Percentiles rank a stretch among this genome's conserved stretches.
Conservation (phyloP, 2,797 vertebrate genomes). For the Knipowitschia caucasica region DNA sequence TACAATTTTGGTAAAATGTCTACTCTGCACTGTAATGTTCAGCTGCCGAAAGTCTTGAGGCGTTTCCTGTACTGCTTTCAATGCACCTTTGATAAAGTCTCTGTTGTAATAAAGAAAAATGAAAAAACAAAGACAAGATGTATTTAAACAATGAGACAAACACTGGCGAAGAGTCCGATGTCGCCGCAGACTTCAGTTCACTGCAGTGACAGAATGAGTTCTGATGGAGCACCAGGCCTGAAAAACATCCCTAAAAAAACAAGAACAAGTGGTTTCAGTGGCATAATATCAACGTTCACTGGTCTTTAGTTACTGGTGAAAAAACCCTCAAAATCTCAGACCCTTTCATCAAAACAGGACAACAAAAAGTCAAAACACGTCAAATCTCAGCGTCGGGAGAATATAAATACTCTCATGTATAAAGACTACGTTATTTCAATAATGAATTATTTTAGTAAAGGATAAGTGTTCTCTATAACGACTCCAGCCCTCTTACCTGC, state of each 20-base stretch:
- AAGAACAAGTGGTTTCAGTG: conserved; percentile 4
- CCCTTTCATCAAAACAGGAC: no score
- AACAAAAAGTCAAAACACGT: no score
- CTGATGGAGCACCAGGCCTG: conserved; percentile 83
- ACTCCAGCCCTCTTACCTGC: conserved; percentile 83
- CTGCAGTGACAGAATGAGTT: conserved; percentile 75
- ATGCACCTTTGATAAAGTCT: conserved; percentile 4
- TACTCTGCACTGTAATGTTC: conserved; percentile 10
- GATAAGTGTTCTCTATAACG: no score
- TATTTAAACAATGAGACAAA: conserved; percentile 2
- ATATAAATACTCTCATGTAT: no score
- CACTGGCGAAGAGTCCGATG: not conserved
- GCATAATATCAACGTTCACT: not conserved
- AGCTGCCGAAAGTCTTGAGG: conserved; percentile 41
- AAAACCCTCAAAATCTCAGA: no score
- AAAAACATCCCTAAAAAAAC: conserved; percentile 78
- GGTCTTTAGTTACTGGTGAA: no score
- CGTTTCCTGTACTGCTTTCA: conserved; percentile 4
- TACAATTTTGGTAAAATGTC: conserved; percentile 6
- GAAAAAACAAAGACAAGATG: not conserved
- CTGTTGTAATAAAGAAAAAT: conserved; percentile 8
- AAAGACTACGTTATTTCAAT: no score
- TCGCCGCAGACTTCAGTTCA: conserved; percentile 70
- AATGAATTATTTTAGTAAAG: no score
- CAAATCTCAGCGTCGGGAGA: no score